These are phyloP conservation scores for Dendrolimus punctatus DNA, from an alignment of 1,140 invertebrate species.

Conservation along the genomic window DNA sequence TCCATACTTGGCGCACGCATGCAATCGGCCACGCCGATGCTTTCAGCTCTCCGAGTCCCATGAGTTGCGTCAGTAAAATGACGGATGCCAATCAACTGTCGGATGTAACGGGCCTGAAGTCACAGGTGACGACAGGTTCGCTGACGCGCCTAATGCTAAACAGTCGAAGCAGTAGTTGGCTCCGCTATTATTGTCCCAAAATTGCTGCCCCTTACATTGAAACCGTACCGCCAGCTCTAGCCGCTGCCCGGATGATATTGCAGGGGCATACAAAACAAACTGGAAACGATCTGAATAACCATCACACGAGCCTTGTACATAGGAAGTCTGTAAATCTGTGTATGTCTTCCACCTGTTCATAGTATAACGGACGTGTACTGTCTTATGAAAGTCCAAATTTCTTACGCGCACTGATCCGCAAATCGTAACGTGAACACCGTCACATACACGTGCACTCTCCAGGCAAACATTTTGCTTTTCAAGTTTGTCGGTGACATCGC, in stretches of 20 bases:
- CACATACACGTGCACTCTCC: conserved; percentile 86
- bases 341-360: conserved; percentile 89
- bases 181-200: conserved; percentile 93
- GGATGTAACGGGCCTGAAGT: conserved; percentile 38
- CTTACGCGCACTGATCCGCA: conserved; percentile 89
- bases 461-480: conserved; percentile 87
- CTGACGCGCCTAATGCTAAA: conserved; percentile 69
- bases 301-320: conserved; percentile 91
- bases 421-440: conserved; percentile 82
- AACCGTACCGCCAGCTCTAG: conserved; percentile 89
- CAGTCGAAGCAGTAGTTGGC: conserved; percentile 90
- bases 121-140: conserved; percentile 14
- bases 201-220: conserved; percentile 85
- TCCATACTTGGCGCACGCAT: conserved; percentile 2
- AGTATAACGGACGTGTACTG: conserved; percentile 89
- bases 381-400: conserved; percentile 94
- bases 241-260: conserved; percentile 80
- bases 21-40: conserved; percentile 14
- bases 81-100: conserved; percentile 63
- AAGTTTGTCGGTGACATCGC: conserved; percentile 81
- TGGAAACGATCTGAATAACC: conserved; percentile 93
- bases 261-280: conserved; percentile 82
- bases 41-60: conserved; percentile 15
- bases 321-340: conserved; percentile 86
- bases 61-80: conserved; percentile 55